Evolutionary conservation across 2,113 vertebrate genomes (phyloP).

Genomic region (Blennius ocellaris): DNA sequence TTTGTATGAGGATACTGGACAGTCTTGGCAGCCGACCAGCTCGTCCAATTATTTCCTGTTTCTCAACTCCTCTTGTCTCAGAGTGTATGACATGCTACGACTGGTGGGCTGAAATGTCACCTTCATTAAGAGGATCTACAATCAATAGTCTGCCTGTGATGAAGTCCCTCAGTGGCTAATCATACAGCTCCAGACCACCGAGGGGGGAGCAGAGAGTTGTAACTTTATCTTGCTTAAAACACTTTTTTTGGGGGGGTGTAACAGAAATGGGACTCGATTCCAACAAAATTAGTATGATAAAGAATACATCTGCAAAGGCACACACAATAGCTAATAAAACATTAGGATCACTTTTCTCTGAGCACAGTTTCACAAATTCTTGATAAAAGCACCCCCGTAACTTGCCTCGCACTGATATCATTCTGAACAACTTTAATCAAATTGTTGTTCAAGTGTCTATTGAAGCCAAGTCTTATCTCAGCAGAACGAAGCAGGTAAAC

Average conservation of each 20-base stretch:
- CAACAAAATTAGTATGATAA: not conserved
- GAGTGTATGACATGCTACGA: slow-evolving; percentile 31
- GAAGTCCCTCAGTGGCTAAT: slow-evolving; percentile 64
- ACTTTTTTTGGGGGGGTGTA: not conserved
- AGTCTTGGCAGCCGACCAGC: slow-evolving; percentile 47
- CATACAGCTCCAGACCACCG: slow-evolving; percentile 16
- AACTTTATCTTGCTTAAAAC: slow-evolving; percentile 37
- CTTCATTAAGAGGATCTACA: slow-evolving; percentile 62
- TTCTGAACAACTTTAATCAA: slow-evolving; percentile 19
- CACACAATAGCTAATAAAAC: slow-evolving; percentile 1
- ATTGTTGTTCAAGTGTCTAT: slow-evolving; percentile 1
- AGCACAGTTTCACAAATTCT: not conserved
- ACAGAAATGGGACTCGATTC: slow-evolving; percentile 32
- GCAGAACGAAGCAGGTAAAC: not conserved
- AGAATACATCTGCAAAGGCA: not conserved
- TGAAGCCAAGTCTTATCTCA: not conserved
- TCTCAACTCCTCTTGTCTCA: slow-evolving; percentile 8
- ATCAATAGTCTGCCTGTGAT: slow-evolving; percentile 62
- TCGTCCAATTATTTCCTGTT: slow-evolving; percentile 48
- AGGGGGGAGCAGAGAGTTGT: slow-evolving; percentile 12
- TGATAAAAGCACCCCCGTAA: slow-evolving; percentile 1
- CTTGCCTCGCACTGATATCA: not conserved
- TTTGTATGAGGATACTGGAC: slow-evolving; percentile 7
- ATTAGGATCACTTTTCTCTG: slow-evolving; percentile 19
- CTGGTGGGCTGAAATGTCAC: slow-evolving; percentile 62